A percentile compares a stretch with the other conserved stretches of the same genome.
These are phyloP conservation scores for Pipistrellus kuhlii DNA, from an alignment of 2,797 vertebrate genomes.

Conservation along the genomic window DNA sequence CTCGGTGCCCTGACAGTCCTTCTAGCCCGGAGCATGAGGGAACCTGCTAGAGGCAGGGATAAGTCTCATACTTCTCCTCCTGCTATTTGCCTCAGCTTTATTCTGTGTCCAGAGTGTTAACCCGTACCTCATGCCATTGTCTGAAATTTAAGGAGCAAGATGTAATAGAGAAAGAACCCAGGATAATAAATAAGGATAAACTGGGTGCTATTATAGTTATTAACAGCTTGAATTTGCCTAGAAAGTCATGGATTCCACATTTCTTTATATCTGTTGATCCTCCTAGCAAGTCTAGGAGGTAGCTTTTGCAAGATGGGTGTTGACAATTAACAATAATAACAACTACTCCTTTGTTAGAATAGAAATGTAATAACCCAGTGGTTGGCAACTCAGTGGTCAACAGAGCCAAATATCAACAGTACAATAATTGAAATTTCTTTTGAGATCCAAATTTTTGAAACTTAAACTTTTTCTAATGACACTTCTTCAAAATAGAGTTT, in stretches of 20 bases:
- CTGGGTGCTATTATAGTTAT: background rate
- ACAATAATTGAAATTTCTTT: too few relatives aligned
- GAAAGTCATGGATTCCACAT: background rate
- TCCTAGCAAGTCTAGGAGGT: background rate
- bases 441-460: too few relatives aligned
- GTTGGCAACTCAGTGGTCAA: too few relatives aligned
- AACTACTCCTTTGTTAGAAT: background rate
- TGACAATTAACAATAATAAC: background rate
- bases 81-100: constrained; percentile 42
- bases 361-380: background rate
- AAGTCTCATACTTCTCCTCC: background rate
- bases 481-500: too few relatives aligned
- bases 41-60: constrained; percentile 34
- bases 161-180: background rate
- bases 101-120: background rate
- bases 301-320: background rate
- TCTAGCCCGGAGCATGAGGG: background rate
- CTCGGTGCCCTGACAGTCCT: constrained; percentile 33
- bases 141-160: constrained; percentile 9
- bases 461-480: too few relatives aligned
- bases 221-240: background rate
- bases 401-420: too few relatives aligned
- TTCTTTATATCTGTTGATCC: background rate
- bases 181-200: background rate
- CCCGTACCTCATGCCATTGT: background rate